phyloP scores from a whole-genome alignment of 2,797 vertebrate genomes.

The Heliangelus exortis region DNA sequence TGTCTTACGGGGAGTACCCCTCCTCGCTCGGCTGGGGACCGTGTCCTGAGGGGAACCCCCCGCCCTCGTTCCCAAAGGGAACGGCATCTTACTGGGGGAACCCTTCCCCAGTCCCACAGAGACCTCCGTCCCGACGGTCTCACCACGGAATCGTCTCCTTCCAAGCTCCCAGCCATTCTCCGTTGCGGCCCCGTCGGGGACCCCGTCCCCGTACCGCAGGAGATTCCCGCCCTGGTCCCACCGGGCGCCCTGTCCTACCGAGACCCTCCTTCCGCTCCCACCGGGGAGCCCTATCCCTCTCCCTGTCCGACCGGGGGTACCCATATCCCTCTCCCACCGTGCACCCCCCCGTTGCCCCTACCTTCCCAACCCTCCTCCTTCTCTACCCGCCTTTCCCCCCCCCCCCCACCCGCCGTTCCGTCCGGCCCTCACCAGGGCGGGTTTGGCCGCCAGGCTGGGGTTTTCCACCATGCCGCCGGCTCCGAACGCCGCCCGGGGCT shows the following conservation, averaged over 20 bases:
- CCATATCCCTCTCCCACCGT: no score
- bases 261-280: not conserved
- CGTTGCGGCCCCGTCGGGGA: not conserved
- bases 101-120: not conserved
- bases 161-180: not conserved
- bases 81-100: not conserved
- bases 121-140: not conserved
- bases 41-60: not conserved
- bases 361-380: not conserved
- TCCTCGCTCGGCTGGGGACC: not conserved
- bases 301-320: not conserved
- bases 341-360: no score
- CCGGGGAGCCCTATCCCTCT: not conserved
- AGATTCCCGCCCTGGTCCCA: not conserved
- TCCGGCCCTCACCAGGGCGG: slow-evolving; percentile 51
- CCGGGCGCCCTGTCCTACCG: not conserved
- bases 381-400: slow-evolving; percentile 80
- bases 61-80: not conserved
- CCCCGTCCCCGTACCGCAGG: not conserved
- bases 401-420: slow-evolving; percentile 16
- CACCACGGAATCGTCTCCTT: not conserved
- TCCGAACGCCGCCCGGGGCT: slow-evolving; percentile 21
- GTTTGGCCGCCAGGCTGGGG: slow-evolving; percentile 30
- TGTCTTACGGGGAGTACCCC: not conserved
- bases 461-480: slow-evolving; percentile 45